A percentile compares a stretch with the other conserved stretches of the same genome.
These are phyloP conservation scores for Phrynocephalus forsythii DNA, from an alignment of 2,797 vertebrate genomes.

Conservation along the genomic window DNA sequence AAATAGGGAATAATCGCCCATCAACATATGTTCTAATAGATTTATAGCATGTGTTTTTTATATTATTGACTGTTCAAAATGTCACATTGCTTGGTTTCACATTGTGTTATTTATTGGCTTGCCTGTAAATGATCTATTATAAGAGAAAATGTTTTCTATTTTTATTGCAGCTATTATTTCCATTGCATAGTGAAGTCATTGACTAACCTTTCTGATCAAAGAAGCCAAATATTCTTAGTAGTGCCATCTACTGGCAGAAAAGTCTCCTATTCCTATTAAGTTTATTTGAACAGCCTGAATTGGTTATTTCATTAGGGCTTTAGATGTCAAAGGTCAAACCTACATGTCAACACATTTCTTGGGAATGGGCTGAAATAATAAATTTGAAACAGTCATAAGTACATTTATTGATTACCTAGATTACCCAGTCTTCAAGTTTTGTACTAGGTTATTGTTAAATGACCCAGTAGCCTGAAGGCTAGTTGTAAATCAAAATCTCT, in stretches of 20 bases:
- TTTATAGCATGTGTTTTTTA: slow-evolving; percentile 82
- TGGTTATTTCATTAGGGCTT: slow-evolving; percentile 49
- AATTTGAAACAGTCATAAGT: slow-evolving; percentile 54
- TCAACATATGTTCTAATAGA: slow-evolving; percentile 75
- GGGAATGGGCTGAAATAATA: slow-evolving; percentile 30
- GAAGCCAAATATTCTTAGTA: slow-evolving; percentile 60
- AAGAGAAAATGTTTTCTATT: slow-evolving; percentile 68
- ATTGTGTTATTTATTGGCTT: slow-evolving; percentile 72
- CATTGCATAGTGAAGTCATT: slow-evolving; percentile 73
- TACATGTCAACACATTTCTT: slow-evolving; percentile 62
- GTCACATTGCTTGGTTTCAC: slow-evolving; percentile 74
- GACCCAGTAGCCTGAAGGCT: slow-evolving; percentile 76
- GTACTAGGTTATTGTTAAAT: slow-evolving; percentile 69
- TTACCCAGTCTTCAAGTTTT: slow-evolving; percentile 56
- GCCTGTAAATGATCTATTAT: slow-evolving; percentile 75
- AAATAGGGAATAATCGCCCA: slow-evolving; percentile 72
- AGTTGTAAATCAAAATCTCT: slow-evolving; percentile 81
- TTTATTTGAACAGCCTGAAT: slow-evolving; percentile 56
- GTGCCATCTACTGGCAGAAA: slow-evolving; percentile 78
- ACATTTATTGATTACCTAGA: slow-evolving; percentile 42
- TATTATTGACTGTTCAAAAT: slow-evolving; percentile 75
- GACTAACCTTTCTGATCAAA: slow-evolving; percentile 71
- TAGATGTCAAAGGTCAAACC: slow-evolving; percentile 44
- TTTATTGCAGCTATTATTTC: slow-evolving; percentile 29
- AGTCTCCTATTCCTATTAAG: slow-evolving; percentile 58